Conservation (phyloP, 1,140 invertebrate species). For the Archivesica marissinica region DNA sequence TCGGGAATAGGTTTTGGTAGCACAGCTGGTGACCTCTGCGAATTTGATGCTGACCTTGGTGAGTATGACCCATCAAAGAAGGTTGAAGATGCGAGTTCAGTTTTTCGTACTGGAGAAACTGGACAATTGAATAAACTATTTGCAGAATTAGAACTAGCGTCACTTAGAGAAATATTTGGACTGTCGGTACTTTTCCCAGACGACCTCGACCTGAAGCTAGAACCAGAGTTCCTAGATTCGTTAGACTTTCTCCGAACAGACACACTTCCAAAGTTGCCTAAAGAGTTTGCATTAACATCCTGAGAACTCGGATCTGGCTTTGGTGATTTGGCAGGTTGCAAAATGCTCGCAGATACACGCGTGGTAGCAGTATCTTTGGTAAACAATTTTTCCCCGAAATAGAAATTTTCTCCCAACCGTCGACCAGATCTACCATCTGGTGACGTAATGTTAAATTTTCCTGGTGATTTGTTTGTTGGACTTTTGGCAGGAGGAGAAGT, state of each 20-base stretch:
- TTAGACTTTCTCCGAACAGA: slow-evolving; percentile 62
- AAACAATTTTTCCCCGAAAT: slow-evolving; percentile 82
- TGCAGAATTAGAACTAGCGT: slow-evolving; percentile 72
- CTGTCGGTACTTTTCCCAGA: slow-evolving; percentile 44
- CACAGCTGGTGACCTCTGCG: slow-evolving; percentile 33
- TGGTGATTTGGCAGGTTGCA: slow-evolving; percentile 69
- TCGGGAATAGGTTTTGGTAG: slow-evolving; percentile 43
- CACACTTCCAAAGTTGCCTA: slow-evolving; percentile 60
- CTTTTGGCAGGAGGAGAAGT: slow-evolving; percentile 66
- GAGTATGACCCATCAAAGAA: slow-evolving; percentile 41
- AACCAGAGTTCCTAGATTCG: slow-evolving; percentile 48
- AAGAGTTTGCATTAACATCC: slow-evolving; percentile 54
- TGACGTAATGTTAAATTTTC: slow-evolving; percentile 52
- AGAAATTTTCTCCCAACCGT: slow-evolving; percentile 57
- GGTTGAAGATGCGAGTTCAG: slow-evolving; percentile 24
- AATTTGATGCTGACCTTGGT: slow-evolving; percentile 11
- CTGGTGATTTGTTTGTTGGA: slow-evolving; percentile 52
- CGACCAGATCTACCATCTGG: slow-evolving; percentile 54
- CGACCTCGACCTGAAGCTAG: slow-evolving; percentile 42
- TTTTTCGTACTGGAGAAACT: slow-evolving; percentile 50
- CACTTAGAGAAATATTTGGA: slow-evolving; percentile 22
- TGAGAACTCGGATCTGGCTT: slow-evolving; percentile 63
- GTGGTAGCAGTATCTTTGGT: slow-evolving; percentile 81
- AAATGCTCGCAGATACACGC: slow-evolving; percentile 75
- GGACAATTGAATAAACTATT: slow-evolving; percentile 42